Evolutionary conservation across 1,140 invertebrate species (phyloP).

Genomic region (Macrobrachium rosenbergii): DNA sequence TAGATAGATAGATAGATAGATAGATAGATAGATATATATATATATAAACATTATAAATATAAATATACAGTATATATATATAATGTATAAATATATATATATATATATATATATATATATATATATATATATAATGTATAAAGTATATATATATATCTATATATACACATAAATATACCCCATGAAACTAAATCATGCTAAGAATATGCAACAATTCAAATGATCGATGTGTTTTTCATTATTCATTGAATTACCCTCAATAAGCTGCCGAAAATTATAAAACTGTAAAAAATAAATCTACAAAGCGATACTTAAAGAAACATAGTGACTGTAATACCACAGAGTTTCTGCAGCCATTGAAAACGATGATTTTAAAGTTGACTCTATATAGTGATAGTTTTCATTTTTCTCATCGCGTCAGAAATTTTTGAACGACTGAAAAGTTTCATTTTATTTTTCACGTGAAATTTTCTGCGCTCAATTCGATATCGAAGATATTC

Average conservation of each 20-base stretch:
- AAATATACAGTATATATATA: conserved; percentile 7
- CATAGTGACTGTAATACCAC: too few species aligned
- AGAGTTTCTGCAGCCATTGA: too few species aligned
- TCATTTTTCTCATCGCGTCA: too few species aligned
- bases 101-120: conserved; percentile 8
- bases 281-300: too few species aligned
- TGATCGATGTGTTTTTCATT: neutral
- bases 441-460: too few species aligned
- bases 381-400: too few species aligned
- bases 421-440: too few species aligned
- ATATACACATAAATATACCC: neutral
- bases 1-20: conserved; percentile 18
- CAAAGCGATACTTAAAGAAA: too few species aligned
- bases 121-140: neutral
- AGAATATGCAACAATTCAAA: neutral
- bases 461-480: too few species aligned
- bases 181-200: neutral
- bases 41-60: conserved; percentile 12
- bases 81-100: conserved; percentile 6
- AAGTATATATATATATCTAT: conserved; percentile 1
- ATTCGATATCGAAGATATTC: too few species aligned
- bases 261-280: too few species aligned
- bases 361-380: too few species aligned
- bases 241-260: neutral
- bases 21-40: conserved; percentile 27